Base-by-base conservation (phyloP, 2,113 vertebrate species). In the Sphyrna mokarran region DNA sequence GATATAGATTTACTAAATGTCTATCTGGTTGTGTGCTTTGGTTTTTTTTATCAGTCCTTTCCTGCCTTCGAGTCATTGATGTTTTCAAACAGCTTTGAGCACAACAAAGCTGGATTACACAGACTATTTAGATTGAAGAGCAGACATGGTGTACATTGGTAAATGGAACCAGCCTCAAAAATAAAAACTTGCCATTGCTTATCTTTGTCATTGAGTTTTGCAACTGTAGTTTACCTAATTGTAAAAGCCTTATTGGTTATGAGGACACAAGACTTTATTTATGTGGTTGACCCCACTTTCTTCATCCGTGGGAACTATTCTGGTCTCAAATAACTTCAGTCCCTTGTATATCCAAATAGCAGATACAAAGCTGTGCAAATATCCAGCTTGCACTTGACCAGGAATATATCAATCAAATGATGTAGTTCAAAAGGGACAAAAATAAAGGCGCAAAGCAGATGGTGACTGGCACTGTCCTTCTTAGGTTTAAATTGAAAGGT, bases 31-130 rank as follows among this genome's bases (percentile, higher is more conserved):
- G 33, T 94, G 66, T 37, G 22, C 66, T 94, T 94, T 91, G 26
- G 87, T 40, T 94, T 94, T 58, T 48, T 70, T 94, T 70, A 43
- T 94, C 66, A 94, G 66, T 43, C 66, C 37, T 69, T 69, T 94
- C 91, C 91, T 94, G 91, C 91, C 16, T 94, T 37, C 66, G 11
- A 22, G 91, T 94, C 66, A 26, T 13, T 94, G 63, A 66, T 69
- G 91, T 2, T 10, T 94, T 94, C 91, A 94, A 43, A 69, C 91
- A 94, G 37, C 37, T 94, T 68, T 69, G 66, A 94, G 91, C 66
- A 69, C 91, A 94, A 94, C 66, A 69, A 94, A 94, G 66, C 91
- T 69, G 91, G 66, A 69, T 94, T 94, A 94, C 91, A 70, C 66
- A 37, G 20, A 61, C 37, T 43, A 1, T 68, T 37, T 68, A 68